Conservation (phyloP, 2,113 vertebrate species). For the Setophaga kirtlandii region DNA sequence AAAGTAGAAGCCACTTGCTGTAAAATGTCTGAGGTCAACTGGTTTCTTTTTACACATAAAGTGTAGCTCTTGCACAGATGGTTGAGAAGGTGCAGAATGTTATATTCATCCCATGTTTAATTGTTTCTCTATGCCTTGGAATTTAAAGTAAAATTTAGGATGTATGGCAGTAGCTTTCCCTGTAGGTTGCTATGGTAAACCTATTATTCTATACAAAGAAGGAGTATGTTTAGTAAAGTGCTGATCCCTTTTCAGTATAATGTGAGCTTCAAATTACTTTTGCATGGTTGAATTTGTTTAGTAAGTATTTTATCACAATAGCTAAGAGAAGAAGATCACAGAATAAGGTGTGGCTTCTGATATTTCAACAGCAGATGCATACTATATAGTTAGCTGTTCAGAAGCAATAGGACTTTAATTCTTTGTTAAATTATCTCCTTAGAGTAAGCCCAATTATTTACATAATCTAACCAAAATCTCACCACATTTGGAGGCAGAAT, state of each 20-base stretch:
- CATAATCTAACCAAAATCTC: background rate
- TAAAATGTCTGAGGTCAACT: background rate
- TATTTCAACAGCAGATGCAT: background rate
- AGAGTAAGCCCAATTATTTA: background rate
- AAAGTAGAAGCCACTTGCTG: background rate
- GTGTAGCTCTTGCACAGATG: background rate
- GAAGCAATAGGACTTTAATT: background rate
- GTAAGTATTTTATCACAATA: conserved; percentile 30
- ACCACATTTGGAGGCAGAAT: background rate
- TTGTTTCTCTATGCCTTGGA: conserved; percentile 42
- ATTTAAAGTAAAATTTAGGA: conserved; percentile 56
- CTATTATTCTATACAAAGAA: conserved; percentile 69
- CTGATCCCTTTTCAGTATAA: conserved; percentile 61
- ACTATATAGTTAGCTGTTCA: background rate
- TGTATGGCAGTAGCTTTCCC: conserved; percentile 51
- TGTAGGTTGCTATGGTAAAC: conserved; percentile 77
- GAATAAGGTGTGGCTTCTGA: background rate
- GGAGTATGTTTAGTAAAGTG: conserved; percentile 51
- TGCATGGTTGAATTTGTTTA: background rate
- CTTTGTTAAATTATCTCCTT: background rate
- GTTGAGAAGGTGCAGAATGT: conserved; percentile 34
- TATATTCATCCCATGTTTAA: conserved; percentile 46
- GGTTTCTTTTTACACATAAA: background rate
- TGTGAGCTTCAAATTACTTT: conserved; percentile 66
- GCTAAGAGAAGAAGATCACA: background rate